Base-by-base conservation (phyloP, 2,888 invertebrate genomes). In the Odontothrips loti region DNA sequence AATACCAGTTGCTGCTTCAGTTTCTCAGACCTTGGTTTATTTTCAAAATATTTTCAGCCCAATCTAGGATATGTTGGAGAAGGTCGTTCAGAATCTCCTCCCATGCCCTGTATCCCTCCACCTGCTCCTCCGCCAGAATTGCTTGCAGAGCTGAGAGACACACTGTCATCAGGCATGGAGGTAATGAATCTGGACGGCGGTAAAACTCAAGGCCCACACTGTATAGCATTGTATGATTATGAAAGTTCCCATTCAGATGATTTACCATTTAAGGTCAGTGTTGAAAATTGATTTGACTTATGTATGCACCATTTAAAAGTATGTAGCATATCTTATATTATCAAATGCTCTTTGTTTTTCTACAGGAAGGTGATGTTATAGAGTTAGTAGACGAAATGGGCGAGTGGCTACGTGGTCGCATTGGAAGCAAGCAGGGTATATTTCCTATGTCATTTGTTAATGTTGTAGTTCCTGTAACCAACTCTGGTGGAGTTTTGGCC, bases 391-490 rank as follows among this genome's bases (percentile, higher is more conserved):
- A 91, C 85, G 90, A 91, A 85, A 89, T 95, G 47, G 94, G 95
- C 86, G 95, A 95, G 84, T 97, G 96, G 96, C 88, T 94, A 83
- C 92, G 90, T 86, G 96, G 96, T 10, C 90, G 91, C 84, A 87
- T 93, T 81, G 91, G 90, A 81, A 92, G 91, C 82, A 89, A 90
- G 82, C 92, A 93, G 86, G 96, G 96, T 68, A 92, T 96, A 84
- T 96, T 96, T 88, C 96, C 96, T 1, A 89, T 90, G 34, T 94
- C 91, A 87, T 96, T 94, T 87, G 90, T 96, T 83, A 91, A 95
- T 84, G 88, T 96, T 79, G 92, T 92, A 86, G 90, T 94, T 83
- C 94, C 95, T 81, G 87, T 94, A 82, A 88, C 90, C 47, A 88
- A 88, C 83, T 48, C 34, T 63, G 79, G 82, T 75, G 80, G 81